Percentiles rank a stretch among this genome's conserved stretches.
Conservation (phyloP, 2,797 vertebrate genomes). For the Rhodeus uyekii region DNA sequence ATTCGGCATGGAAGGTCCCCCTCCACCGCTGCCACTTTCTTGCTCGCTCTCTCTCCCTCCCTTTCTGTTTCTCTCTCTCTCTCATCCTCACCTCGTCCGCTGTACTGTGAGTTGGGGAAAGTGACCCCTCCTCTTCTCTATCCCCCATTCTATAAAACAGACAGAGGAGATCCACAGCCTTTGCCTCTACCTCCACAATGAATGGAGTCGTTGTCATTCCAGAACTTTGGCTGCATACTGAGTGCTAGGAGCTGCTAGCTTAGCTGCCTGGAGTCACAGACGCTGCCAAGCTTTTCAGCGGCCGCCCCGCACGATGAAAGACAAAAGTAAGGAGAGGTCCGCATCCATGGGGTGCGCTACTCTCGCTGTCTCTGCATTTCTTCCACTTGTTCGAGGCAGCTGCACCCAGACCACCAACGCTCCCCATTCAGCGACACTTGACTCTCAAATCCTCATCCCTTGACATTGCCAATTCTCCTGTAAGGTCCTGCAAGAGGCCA, state of each 20-base stretch:
- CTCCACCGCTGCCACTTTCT: slow-evolving; percentile 58
- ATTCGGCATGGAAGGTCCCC: slow-evolving; percentile 78
- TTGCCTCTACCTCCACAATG: slow-evolving; percentile 78
- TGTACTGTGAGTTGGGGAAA: slow-evolving; percentile 56
- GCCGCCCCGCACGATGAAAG: slow-evolving; percentile 50
- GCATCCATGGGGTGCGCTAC: slow-evolving; percentile 56
- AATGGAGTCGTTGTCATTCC: slow-evolving; percentile 81
- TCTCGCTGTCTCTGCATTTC: slow-evolving; percentile 73
- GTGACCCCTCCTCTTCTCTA: slow-evolving; percentile 49
- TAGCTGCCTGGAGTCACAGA: slow-evolving; percentile 71
- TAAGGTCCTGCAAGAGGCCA: slow-evolving; percentile 47
- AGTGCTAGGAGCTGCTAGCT: slow-evolving; percentile 75
- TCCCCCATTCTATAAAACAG: slow-evolving; percentile 55
- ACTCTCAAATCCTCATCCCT: slow-evolving; percentile 81
- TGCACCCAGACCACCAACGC: slow-evolving; percentile 82
- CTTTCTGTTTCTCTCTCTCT: slow-evolving; percentile 49
- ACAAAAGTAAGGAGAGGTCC: slow-evolving; percentile 52
- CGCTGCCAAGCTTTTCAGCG: slow-evolving; percentile 57
- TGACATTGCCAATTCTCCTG: slow-evolving; percentile 74
- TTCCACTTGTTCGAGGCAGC: slow-evolving; percentile 78
- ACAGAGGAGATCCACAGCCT: slow-evolving; percentile 78
- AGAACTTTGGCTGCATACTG: slow-evolving; percentile 82
- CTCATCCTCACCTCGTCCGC: slow-evolving; percentile 44
- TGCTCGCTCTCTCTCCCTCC: slow-evolving; percentile 65
- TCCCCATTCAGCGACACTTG: slow-evolving; percentile 80